phyloP scores from a whole-genome alignment of 2,888 invertebrate genomes.

The Pardosa pseudoannulata region DNA sequence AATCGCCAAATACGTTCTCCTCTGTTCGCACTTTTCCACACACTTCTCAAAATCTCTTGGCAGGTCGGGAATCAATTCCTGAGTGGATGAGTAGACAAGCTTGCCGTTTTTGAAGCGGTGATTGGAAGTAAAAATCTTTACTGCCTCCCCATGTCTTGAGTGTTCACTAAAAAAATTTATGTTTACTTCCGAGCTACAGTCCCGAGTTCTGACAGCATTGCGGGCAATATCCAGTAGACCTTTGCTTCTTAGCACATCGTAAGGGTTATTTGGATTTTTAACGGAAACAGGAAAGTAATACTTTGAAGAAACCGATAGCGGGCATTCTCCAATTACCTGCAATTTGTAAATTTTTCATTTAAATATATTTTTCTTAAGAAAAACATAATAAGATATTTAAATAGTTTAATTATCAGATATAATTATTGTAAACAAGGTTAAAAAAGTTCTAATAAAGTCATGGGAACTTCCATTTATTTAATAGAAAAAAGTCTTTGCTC shows the following conservation, averaged over 20 bases:
- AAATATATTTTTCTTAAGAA: too few species aligned
- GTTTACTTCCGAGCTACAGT: slow-evolving; percentile 18
- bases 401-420: too few species aligned
- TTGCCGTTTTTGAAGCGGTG: slow-evolving; percentile 33
- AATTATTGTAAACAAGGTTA: too few species aligned
- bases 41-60: slow-evolving; percentile 12
- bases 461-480: too few species aligned
- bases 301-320: background rate
- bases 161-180: slow-evolving; percentile 35
- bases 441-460: too few species aligned
- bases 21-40: too few species aligned
- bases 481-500: too few species aligned
- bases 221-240: slow-evolving; percentile 11
- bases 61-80: slow-evolving; percentile 21
- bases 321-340: slow-evolving; percentile 5
- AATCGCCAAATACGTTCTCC: too few species aligned
- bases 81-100: slow-evolving; percentile 22
- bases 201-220: background rate
- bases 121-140: slow-evolving; percentile 29
- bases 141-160: slow-evolving; percentile 13
- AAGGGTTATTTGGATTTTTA: background rate
- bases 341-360: too few species aligned
- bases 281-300: background rate
- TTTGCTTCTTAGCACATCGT: slow-evolving; percentile 4
- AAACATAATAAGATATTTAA: too few species aligned